Conservation (phyloP, 2,888 invertebrate genomes). For the Tipula confusa region DNA sequence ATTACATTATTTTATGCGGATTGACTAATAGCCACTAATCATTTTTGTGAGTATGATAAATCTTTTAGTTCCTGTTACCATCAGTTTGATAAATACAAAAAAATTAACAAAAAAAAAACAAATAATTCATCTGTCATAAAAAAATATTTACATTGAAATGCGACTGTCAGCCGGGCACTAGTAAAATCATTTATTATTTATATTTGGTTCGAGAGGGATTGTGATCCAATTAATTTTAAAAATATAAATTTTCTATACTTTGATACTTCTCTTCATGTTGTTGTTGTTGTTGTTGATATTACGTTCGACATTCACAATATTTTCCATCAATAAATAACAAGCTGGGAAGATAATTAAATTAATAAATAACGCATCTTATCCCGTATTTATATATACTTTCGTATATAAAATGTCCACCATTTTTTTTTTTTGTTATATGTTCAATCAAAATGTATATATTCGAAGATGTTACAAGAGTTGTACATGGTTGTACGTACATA, state of each 20-base stretch:
- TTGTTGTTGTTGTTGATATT: background rate
- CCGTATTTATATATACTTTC: background rate
- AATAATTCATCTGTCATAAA: background rate
- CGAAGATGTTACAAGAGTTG: too few relatives aligned
- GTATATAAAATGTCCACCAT: background rate
- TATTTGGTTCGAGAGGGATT: background rate
- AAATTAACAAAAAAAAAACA: background rate
- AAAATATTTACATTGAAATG: background rate
- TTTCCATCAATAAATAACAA: slow-evolving; percentile 6
- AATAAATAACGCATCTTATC: slow-evolving; percentile 16
- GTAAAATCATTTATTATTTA: background rate
- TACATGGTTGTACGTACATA: too few relatives aligned
- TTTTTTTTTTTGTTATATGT: background rate
- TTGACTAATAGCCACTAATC: background rate
- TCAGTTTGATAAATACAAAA: background rate
- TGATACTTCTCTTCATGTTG: background rate
- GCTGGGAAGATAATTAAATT: slow-evolving; percentile 20
- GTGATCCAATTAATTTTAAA: slow-evolving; percentile 1
- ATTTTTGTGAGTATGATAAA: background rate
- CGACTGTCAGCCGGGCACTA: background rate
- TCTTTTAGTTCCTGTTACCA: background rate
- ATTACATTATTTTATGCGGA: too few relatives aligned
- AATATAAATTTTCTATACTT: background rate
- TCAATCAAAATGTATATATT: background rate
- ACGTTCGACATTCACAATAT: background rate